These are phyloP conservation scores for Pristionchus mayeri DNA, from an alignment of 2,888 invertebrate genomes.

Conservation along the genomic window DNA sequence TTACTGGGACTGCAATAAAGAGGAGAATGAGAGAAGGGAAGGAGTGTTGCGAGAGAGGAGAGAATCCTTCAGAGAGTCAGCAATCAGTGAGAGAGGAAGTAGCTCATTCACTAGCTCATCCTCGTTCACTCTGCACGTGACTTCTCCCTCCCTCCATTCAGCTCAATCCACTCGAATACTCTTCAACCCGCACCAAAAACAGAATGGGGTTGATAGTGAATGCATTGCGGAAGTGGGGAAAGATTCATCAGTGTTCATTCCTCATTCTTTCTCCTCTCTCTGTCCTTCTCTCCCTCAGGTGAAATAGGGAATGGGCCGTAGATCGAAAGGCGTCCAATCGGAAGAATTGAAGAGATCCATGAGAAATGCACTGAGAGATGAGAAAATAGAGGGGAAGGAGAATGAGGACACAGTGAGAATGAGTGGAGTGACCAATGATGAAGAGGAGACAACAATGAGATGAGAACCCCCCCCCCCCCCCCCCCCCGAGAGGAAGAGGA, in stretches of 20 bases:
- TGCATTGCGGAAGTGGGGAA: not conserved
- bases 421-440: slow-evolving; percentile 5
- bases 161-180: too few relatives aligned
- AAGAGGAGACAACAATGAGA: slow-evolving; percentile 29
- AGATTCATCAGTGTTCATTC: not conserved
- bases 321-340: not conserved
- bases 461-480: too few relatives aligned
- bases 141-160: too few relatives aligned
- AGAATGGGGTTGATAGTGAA: not conserved
- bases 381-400: not conserved
- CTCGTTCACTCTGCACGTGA: too few relatives aligned
- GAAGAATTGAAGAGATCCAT: not conserved
- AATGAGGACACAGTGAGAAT: not conserved
- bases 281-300: not conserved
- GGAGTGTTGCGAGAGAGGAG: not conserved
- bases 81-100: too few relatives aligned
- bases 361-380: not conserved
- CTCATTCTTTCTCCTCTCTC: slow-evolving; percentile 12
- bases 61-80: not conserved
- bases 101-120: too few relatives aligned
- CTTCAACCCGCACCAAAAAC: too few relatives aligned
- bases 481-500: not conserved
- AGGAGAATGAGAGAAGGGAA: slow-evolving; percentile 1
- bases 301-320: not conserved
- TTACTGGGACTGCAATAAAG: slow-evolving; percentile 22